A percentile compares a stretch with the other conserved stretches of the same genome.
Evolutionary conservation across 1,140 invertebrate species (phyloP).

Genomic region (Sogatella furcifera): DNA sequence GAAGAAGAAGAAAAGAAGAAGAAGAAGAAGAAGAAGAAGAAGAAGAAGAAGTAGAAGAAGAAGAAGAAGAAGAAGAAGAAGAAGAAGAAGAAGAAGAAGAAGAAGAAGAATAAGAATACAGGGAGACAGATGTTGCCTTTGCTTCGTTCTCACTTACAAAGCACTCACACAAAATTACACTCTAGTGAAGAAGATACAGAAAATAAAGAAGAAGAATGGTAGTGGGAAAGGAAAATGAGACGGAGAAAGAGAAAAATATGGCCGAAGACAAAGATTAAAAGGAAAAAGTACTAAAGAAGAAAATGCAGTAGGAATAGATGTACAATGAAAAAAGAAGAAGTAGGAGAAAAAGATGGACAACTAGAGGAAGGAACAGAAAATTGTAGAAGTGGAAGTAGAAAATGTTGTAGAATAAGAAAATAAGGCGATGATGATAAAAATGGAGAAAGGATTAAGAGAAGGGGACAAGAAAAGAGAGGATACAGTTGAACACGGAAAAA

Average conservation of each 20-base stretch:
- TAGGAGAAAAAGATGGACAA: neutral
- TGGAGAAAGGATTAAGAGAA: too few relatives aligned
- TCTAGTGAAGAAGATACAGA: neutral
- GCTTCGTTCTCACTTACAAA: too few relatives aligned
- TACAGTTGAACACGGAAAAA: neutral
- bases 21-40: neutral
- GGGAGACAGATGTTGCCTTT: too few relatives aligned
- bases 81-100: neutral
- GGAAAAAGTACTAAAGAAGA: neutral
- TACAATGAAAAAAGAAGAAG: too few relatives aligned
- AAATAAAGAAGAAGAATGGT: neutral
- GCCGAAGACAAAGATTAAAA: too few relatives aligned
- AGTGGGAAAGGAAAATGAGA: neutral
- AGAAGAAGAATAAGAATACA: neutral
- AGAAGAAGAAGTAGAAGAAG: neutral
- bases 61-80: neutral
- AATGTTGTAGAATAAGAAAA: too few relatives aligned
- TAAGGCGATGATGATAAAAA: too few relatives aligned
- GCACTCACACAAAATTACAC: too few relatives aligned
- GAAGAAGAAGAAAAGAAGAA: neutral
- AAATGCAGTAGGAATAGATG: too few relatives aligned
- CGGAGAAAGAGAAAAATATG: neutral
- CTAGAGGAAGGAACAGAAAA: too few relatives aligned
- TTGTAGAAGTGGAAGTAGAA: too few relatives aligned
- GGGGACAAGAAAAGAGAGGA: neutral